phyloP scores from a whole-genome alignment of 2,888 invertebrate species.

The Tachystola acroxantha region DNA sequence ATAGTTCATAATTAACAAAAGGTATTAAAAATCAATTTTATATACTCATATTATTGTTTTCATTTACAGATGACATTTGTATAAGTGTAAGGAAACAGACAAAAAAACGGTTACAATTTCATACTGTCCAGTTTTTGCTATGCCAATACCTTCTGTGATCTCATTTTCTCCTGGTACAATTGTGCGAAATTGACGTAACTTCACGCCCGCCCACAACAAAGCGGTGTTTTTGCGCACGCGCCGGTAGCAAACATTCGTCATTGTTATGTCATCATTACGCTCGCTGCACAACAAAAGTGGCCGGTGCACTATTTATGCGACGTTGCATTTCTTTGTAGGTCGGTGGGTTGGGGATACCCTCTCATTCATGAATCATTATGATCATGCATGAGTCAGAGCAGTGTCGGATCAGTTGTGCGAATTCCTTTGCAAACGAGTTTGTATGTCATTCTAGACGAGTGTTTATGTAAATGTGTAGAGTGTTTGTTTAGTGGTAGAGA shows the following conservation, averaged over 20 bases:
- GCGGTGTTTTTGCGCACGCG: constrained; percentile 62
- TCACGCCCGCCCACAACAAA: constrained; percentile 49
- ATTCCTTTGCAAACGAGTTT: constrained; percentile 41
- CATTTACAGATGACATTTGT: too few relatives aligned
- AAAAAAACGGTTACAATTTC: too few relatives aligned
- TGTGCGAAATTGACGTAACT: constrained; percentile 76
- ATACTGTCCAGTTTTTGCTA: constrained; percentile 30
- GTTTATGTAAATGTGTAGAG: not conserved
- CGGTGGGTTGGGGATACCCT: constrained; percentile 69
- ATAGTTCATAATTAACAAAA: too few relatives aligned
- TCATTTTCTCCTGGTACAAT: constrained; percentile 63
- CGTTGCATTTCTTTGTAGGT: constrained; percentile 58
- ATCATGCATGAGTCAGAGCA: constrained; percentile 1
- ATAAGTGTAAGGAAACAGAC: too few relatives aligned
- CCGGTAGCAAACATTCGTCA: constrained; percentile 43
- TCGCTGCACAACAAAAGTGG: constrained; percentile 59
- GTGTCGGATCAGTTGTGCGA: constrained; percentile 40
- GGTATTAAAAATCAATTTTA: too few relatives aligned
- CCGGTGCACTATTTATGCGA: constrained; percentile 43
- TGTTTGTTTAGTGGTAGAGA: not conserved
- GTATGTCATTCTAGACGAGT: constrained; percentile 26
- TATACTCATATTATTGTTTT: too few relatives aligned
- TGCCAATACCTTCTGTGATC: constrained; percentile 36
- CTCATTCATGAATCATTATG: constrained; percentile 34
- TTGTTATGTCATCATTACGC: constrained; percentile 68